A percentile compares a stretch with the other conserved stretches of the same genome.
Conservation (phyloP, 2,797 vertebrate species). For the Ctenopoma kingsleyae region DNA sequence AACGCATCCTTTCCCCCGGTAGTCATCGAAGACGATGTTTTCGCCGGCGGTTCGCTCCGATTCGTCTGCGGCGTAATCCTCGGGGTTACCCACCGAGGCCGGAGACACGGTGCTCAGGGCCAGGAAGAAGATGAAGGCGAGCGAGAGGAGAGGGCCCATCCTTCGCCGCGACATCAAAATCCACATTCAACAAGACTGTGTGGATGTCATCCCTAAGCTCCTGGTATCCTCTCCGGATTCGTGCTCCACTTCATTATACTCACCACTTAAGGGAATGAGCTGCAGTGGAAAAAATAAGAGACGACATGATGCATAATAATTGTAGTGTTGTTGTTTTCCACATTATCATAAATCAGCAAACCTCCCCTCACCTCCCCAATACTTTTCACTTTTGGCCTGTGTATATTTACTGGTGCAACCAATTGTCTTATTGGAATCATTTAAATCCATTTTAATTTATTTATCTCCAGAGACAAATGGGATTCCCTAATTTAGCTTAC, state of each 20-base stretch:
- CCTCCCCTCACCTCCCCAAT: slow-evolving; percentile 9
- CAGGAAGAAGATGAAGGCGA: slow-evolving; percentile 90
- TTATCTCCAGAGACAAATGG: neutral
- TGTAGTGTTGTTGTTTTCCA: slow-evolving; percentile 30
- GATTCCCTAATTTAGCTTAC: neutral
- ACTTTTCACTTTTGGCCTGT: slow-evolving; percentile 11
- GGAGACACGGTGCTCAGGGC: slow-evolving; percentile 86
- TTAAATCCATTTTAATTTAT: neutral
- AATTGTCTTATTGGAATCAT: neutral
- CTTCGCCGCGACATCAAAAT: slow-evolving; percentile 82
- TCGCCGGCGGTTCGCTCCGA: slow-evolving; percentile 92
- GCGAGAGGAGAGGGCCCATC: slow-evolving; percentile 93
- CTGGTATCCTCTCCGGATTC: slow-evolving; percentile 66
- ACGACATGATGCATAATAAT: slow-evolving; percentile 34
- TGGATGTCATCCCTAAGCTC: slow-evolving; percentile 73
- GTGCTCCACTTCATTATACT: slow-evolving; percentile 61
- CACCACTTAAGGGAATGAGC: slow-evolving; percentile 52
- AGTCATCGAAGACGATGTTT: slow-evolving; percentile 98
- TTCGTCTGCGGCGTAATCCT: slow-evolving; percentile 95
- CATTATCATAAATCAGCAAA: slow-evolving; percentile 13
- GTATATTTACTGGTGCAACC: slow-evolving; percentile 1
- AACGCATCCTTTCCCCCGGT: slow-evolving; percentile 98
- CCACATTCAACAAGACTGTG: slow-evolving; percentile 75
- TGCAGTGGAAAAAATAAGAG: slow-evolving; percentile 53
- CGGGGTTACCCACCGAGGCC: slow-evolving; percentile 89